Conservation (phyloP, 2,888 invertebrate genomes). For the Abrostola tripartita region DNA sequence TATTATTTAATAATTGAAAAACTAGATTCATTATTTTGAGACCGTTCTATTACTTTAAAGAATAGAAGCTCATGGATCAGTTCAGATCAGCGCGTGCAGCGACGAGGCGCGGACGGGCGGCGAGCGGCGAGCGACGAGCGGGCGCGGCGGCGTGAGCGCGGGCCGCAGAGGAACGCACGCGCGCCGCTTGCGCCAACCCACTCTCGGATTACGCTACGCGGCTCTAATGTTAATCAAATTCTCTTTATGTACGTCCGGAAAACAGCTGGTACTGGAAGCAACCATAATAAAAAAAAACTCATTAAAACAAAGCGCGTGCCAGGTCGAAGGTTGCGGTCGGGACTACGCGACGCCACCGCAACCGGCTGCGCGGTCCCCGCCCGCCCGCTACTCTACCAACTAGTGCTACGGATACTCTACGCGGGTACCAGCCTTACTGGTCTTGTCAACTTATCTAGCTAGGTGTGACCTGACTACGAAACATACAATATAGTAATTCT, state of each 20-base stretch:
- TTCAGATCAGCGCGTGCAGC: constrained; percentile 61
- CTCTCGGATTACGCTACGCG: constrained; percentile 72
- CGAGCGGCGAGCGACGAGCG: constrained; percentile 49
- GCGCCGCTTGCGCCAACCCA: constrained; percentile 63
- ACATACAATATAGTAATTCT: constrained; percentile 40
- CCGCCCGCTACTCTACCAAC: constrained; percentile 68
- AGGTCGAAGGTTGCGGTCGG: constrained; percentile 59
- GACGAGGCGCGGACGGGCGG: constrained; percentile 61
- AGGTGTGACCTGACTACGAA: constrained; percentile 33
- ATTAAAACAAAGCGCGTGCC: constrained; percentile 73
- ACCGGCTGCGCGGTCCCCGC: constrained; percentile 67
- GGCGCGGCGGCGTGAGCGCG: constrained; percentile 50
- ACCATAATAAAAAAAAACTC: constrained; percentile 78
- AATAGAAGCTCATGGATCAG: constrained; percentile 63
- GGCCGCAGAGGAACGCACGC: constrained; percentile 49
- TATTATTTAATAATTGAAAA: constrained; percentile 14
- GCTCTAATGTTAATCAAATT: constrained; percentile 75
- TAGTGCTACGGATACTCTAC: constrained; percentile 57
- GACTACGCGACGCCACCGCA: constrained; percentile 55
- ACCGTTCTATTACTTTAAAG: constrained; percentile 32
- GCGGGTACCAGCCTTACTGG: constrained; percentile 23
- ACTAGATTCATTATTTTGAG: constrained; percentile 17
- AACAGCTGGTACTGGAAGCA: constrained; percentile 91
- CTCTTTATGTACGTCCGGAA: constrained; percentile 89
- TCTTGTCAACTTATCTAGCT: constrained; percentile 19